Evolutionary conservation across 2,888 invertebrate genomes (phyloP).

Genomic region (Oscheius sp.): DNA sequence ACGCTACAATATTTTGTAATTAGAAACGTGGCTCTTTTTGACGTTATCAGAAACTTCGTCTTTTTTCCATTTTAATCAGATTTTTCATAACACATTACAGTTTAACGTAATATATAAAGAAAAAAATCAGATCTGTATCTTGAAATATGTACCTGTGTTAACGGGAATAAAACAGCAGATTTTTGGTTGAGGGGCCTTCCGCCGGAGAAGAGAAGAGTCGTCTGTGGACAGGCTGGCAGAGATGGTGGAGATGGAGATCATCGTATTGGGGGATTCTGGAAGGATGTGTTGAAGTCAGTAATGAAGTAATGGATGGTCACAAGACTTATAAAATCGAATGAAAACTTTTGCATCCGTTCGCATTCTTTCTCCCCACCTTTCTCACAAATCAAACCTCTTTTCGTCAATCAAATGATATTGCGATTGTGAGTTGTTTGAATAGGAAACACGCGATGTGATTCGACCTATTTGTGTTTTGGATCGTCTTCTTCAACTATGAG

Average conservation of each 20-base stretch:
- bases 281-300: neutral
- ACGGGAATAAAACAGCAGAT: conserved; percentile 26
- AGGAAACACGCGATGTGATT: conserved; percentile 11
- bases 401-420: neutral
- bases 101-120: too few species aligned
- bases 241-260: conserved; percentile 34
- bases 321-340: too few species aligned
- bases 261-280: conserved; percentile 16
- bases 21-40: too few species aligned
- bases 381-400: neutral
- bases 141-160: conserved; percentile 29
- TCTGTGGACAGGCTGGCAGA: conserved; percentile 30
- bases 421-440: conserved; percentile 9
- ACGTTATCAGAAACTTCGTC: too few species aligned
- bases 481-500: neutral
- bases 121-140: too few species aligned
- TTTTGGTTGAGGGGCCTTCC: conserved; percentile 2
- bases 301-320: neutral
- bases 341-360: neutral
- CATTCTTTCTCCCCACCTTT: neutral
- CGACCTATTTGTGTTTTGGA: conserved; percentile 22
- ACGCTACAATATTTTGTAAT: too few species aligned
- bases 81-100: too few species aligned
- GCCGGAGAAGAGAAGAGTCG: conserved; percentile 21
- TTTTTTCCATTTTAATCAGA: too few species aligned